Evolutionary conservation across 2,797 vertebrate species (phyloP).

Genomic region (Percopsis omiscomaycus): DNA sequence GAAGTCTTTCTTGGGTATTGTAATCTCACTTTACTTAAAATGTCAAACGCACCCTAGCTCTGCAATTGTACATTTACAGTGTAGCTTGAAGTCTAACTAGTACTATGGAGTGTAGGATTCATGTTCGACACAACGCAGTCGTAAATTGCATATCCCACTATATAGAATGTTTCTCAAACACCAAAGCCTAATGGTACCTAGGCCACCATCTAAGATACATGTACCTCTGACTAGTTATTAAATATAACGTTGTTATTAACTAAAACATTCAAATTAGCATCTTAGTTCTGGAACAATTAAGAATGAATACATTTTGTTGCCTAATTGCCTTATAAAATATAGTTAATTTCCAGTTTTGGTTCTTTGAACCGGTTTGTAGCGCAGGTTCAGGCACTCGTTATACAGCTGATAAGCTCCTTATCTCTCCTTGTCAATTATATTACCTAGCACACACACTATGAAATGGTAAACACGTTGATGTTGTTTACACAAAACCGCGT

Average conservation of each 20-base stretch:
- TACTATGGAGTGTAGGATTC: conserved; percentile 27
- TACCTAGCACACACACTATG: conserved; percentile 9
- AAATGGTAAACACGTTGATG: conserved; percentile 53
- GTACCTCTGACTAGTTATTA: too few relatives aligned
- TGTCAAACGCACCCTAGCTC: conserved; percentile 14
- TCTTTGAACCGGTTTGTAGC: not conserved
- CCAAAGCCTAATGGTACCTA: too few relatives aligned
- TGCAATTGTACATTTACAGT: conserved; percentile 15
- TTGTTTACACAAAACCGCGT: conserved; percentile 50
- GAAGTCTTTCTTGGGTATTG: conserved; percentile 17
- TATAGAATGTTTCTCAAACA: too few relatives aligned
- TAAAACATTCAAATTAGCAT: too few relatives aligned
- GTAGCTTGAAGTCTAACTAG: conserved; percentile 30
- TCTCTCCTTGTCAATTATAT: conserved; percentile 23
- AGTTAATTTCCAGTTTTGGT: too few relatives aligned
- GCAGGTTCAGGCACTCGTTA: not conserved
- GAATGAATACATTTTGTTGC: too few relatives aligned
- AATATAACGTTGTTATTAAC: too few relatives aligned
- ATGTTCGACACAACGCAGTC: too few relatives aligned
- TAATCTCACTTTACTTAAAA: conserved; percentile 27
- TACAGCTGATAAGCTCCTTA: conserved; percentile 11
- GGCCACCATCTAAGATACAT: too few relatives aligned
- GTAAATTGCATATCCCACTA: too few relatives aligned
- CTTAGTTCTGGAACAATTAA: too few relatives aligned
- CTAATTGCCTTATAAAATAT: too few relatives aligned